Base-by-base conservation (phyloP, 2,888 invertebrate species). In the Pachydiplax longipennis region DNA sequence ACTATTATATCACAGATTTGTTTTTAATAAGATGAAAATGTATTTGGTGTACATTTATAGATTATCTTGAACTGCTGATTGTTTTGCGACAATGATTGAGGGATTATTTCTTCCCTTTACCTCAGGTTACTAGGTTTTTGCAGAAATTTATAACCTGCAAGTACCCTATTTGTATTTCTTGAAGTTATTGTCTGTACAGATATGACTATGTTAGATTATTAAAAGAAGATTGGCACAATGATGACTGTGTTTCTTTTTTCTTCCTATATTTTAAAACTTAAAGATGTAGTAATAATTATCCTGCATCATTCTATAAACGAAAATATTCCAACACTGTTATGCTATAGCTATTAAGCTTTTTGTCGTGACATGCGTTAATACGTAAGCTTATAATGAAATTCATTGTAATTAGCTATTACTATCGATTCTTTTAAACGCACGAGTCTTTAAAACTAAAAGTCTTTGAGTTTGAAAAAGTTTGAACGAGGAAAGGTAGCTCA, bases 141-240 rank as follows among this genome's bases (percentile, higher is more conserved):
- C 87, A 87, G 87, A 87, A 87, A 61, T 87, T 87, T 87, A 87
- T 87, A n/a, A 61, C 65, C 87, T 87, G 87, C 87, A 87, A 87
- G 61, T 87, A 87, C 61, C 87, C 87, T 87, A 87, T 87, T 87
- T 87, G 87, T 87, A 87, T 61, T 87, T 87, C 87, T 61, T 87
- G 87, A 87, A 87, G 87, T 87, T 87, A 87, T 87, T 61, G 87
- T 87, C 61, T 87, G 87, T 87, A 87, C 61, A 87, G 58, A 87
- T 61, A 87, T 61, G 61, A 87, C 37, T 61, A 87, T 87, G 87
- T 87, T 87, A 87, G 87, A 87, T 61, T 37, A 87, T 87, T 65
- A 87, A 87, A 73, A 73, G 73, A 73, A 87, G 87, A 87, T 61
- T 87, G 87, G 87, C 87, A 87, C 87, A 87, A 87, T 87, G 58